phyloP scores from a whole-genome alignment of 2,113 vertebrate genomes.

The Murina feae region DNA sequence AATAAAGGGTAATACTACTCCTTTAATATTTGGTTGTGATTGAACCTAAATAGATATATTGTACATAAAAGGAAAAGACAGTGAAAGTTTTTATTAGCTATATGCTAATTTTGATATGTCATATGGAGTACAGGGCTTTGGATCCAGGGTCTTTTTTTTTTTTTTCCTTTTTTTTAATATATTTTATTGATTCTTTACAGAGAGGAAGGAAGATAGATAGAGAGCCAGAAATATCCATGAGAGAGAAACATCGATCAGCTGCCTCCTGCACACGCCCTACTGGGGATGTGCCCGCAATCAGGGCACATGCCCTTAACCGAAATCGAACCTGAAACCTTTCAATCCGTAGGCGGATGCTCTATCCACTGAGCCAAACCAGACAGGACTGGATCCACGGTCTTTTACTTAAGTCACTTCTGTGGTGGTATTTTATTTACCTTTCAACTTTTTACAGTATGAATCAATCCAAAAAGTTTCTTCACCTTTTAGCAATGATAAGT shows the following conservation, averaged over 20 bases:
- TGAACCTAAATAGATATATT: constrained; percentile 8
- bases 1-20: constrained; percentile 41
- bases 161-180: too few species aligned
- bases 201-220: too few species aligned
- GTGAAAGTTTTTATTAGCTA: not conserved
- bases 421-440: not conserved
- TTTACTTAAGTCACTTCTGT: not conserved
- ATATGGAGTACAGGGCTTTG: constrained; percentile 1
- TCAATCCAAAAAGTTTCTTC: constrained; percentile 8
- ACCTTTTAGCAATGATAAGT: constrained; percentile 13
- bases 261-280: too few species aligned
- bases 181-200: too few species aligned
- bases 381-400: not conserved
- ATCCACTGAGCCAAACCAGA: too few species aligned
- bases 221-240: too few species aligned
- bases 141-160: not conserved
- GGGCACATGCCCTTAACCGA: too few species aligned
- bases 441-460: constrained; percentile 24
- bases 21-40: constrained; percentile 30
- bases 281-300: too few species aligned
- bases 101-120: not conserved
- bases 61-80: constrained; percentile 10
- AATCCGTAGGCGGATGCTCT: too few species aligned
- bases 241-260: too few species aligned
- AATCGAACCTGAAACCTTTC: too few species aligned